Conservation (phyloP, 2,888 invertebrate species). For the Polyploca ridens region DNA sequence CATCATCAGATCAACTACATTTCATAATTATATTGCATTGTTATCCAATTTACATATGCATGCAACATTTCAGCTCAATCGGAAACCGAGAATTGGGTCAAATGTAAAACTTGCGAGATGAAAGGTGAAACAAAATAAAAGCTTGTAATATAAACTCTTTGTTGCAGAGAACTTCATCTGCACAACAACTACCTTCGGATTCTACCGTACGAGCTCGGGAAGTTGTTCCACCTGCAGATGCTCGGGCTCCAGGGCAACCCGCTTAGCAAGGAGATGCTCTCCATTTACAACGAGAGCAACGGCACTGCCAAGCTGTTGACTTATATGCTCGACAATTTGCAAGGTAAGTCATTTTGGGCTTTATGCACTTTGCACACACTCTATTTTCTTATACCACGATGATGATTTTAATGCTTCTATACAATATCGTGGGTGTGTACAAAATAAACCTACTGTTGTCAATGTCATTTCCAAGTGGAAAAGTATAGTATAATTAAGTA, state of each 20-base stretch:
- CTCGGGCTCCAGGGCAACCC: constrained; percentile 98
- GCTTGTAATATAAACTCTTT: constrained; percentile 12
- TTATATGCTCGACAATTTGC: constrained; percentile 97
- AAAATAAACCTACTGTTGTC: too few species aligned
- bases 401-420: not conserved
- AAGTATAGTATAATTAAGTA: too few species aligned
- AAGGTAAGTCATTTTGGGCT: constrained; percentile 85
- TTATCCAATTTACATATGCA: too few species aligned
- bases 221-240: constrained; percentile 97
- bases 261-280: constrained; percentile 95
- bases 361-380: not conserved
- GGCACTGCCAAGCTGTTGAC: constrained; percentile 97
- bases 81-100: too few species aligned
- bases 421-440: not conserved
- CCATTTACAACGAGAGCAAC: constrained; percentile 96
- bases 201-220: constrained; percentile 98
- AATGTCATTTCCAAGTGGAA: too few species aligned
- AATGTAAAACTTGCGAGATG: too few species aligned
- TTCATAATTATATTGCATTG: too few species aligned
- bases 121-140: too few species aligned
- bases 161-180: constrained; percentile 94
- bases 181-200: constrained; percentile 97
- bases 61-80: too few species aligned
- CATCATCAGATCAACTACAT: too few species aligned
- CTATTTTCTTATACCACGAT: not conserved